A percentile compares a stretch with the other conserved stretches of the same genome.
Conservation (phyloP, 2,113 vertebrate species). For the Eublepharis macularius region DNA sequence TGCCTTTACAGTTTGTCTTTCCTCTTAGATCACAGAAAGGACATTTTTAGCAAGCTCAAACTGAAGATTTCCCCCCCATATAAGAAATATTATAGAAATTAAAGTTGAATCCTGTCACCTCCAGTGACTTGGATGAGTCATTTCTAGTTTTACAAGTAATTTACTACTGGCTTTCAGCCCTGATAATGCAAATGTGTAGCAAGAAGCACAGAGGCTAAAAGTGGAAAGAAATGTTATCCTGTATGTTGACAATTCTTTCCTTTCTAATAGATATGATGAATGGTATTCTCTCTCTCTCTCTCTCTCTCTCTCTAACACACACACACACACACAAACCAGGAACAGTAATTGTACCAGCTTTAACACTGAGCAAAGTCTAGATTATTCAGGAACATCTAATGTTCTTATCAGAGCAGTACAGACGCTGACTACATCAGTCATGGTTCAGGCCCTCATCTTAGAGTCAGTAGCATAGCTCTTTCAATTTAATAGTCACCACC, state of each 20-base stretch:
- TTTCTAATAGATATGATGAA: not conserved
- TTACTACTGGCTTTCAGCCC: not conserved
- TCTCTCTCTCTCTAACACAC: not conserved
- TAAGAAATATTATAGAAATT: conserved; percentile 1
- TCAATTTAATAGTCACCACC: conserved; percentile 43
- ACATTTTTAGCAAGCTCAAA: not conserved
- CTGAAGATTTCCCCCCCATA: not conserved
- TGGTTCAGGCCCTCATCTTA: not conserved
- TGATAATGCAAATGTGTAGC: fast-evolving
- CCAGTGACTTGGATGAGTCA: not conserved
- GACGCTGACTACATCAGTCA: conserved; percentile 34
- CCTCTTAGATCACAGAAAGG: not conserved
- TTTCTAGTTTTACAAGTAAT: conserved; percentile 8
- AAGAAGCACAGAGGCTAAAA: fast-evolving
- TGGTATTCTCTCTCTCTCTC: not conserved
- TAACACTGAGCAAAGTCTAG: conserved; percentile 39
- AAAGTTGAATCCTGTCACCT: not conserved
- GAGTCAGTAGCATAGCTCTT: not conserved
- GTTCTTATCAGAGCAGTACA: conserved; percentile 60
- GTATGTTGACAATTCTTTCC: fast-evolving
- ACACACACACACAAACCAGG: not conserved
- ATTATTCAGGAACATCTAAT: conserved; percentile 57
- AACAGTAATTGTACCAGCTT: not conserved
- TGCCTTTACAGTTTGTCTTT: not conserved
- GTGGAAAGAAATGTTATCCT: not conserved